Evolutionary conservation across 2,888 invertebrate genomes (phyloP).

Genomic region (Macrophya alboannulata): DNA sequence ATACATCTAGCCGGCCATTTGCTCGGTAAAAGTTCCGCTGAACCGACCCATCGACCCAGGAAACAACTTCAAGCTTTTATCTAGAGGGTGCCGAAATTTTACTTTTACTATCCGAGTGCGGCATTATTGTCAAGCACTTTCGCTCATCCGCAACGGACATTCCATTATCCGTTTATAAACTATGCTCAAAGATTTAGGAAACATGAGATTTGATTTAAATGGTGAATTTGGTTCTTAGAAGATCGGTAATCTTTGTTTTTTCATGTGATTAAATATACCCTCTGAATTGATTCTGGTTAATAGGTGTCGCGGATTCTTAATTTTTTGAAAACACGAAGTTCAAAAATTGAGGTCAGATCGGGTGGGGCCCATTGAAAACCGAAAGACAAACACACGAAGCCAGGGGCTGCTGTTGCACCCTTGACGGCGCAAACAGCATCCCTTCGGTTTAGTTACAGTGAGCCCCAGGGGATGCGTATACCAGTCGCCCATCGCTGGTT

Average conservation of each 20-base stretch:
- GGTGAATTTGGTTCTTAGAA: not conserved
- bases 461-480: slow-evolving; percentile 55
- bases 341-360: slow-evolving; percentile 27
- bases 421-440: slow-evolving; percentile 66
- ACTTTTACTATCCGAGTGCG: not conserved
- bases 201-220: too few species aligned
- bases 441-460: slow-evolving; percentile 72
- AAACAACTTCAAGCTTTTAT: slow-evolving; percentile 42
- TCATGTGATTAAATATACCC: not conserved
- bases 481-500: slow-evolving; percentile 60
- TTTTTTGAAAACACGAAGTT: not conserved
- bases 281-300: not conserved
- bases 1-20: slow-evolving; percentile 41
- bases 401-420: slow-evolving; percentile 52
- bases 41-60: not conserved
- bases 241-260: too few species aligned
- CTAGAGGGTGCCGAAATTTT: slow-evolving; percentile 19
- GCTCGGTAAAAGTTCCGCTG: slow-evolving; percentile 4
- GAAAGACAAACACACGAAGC: slow-evolving; percentile 64
- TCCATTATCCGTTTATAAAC: not conserved
- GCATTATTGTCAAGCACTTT: slow-evolving; percentile 25
- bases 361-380: slow-evolving; percentile 31
- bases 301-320: too few species aligned
- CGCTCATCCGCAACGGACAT: slow-evolving; percentile 6
- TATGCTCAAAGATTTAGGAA: not conserved